A percentile compares a stretch with the other conserved stretches of the same genome.
Conservation (phyloP, 2,113 vertebrate genomes). For the Taurulus bubalis region DNA sequence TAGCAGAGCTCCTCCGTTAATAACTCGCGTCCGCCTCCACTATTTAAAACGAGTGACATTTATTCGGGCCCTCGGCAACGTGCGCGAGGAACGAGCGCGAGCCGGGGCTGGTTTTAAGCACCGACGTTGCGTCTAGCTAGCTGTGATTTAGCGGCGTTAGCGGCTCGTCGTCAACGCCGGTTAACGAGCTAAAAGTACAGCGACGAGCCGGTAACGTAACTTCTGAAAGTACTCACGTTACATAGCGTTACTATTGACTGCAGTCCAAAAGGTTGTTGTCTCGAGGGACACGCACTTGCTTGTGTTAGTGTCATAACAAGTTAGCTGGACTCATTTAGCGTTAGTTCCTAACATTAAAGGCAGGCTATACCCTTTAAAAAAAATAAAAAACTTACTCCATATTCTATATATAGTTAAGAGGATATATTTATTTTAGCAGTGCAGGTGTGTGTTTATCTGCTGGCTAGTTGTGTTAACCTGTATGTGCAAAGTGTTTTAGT, state of each 20-base stretch:
- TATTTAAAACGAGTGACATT: not conserved
- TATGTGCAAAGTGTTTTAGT: not conserved
- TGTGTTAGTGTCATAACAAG: not conserved
- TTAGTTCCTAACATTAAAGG: not conserved
- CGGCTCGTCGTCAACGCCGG: slow-evolving; percentile 1
- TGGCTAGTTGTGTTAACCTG: not conserved
- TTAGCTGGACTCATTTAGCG: not conserved
- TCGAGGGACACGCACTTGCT: not conserved
- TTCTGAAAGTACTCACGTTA: not conserved
- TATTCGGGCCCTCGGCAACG: accelerated
- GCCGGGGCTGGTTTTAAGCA: not conserved
- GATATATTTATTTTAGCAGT: too few relatives aligned
- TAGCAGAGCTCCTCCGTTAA: not conserved
- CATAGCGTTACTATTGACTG: too few relatives aligned
- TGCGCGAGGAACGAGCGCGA: not conserved
- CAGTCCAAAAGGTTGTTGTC: not conserved
- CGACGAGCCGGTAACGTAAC: not conserved
- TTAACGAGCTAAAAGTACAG: slow-evolving; percentile 2
- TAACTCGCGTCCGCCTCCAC: not conserved
- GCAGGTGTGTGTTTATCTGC: not conserved
- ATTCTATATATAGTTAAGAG: not conserved
- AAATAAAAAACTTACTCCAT: too few relatives aligned
- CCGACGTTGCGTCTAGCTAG: not conserved
- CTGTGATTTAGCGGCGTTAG: slow-evolving; percentile 23
- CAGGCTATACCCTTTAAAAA: too few relatives aligned